phyloP scores from a whole-genome alignment of 2,113 vertebrate species.

The Serilophus lunatus region DNA sequence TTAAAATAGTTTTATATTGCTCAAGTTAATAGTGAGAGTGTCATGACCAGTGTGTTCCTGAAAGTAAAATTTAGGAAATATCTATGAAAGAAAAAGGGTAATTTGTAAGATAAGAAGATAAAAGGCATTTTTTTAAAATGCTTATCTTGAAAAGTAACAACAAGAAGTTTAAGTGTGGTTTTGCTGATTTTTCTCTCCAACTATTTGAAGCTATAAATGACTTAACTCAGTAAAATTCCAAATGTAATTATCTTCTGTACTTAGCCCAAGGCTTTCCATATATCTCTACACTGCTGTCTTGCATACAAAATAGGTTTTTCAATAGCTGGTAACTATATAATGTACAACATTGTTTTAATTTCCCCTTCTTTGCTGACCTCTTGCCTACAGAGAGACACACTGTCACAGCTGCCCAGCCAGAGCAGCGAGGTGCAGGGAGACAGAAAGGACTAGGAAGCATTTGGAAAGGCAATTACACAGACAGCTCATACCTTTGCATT shows the following conservation, averaged over 20 bases:
- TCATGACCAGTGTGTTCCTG: slow-evolving; percentile 45
- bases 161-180: slow-evolving; percentile 83
- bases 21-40: slow-evolving; percentile 18
- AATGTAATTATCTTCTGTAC: slow-evolving; percentile 99
- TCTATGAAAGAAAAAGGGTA: slow-evolving; percentile 63
- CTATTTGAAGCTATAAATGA: slow-evolving; percentile 99
- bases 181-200: slow-evolving; percentile 85
- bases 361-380: slow-evolving; percentile 75
- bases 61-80: slow-evolving; percentile 70
- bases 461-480: slow-evolving; percentile 60
- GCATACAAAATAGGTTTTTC: slow-evolving; percentile 96
- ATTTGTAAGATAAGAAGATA: slow-evolving; percentile 74
- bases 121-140: slow-evolving; percentile 63
- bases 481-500: slow-evolving; percentile 57
- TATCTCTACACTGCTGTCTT: slow-evolving; percentile 90
- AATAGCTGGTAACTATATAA: slow-evolving; percentile 91
- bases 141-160: slow-evolving; percentile 76
- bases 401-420: slow-evolving; percentile 45
- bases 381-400: slow-evolving; percentile 60
- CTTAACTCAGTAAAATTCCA: slow-evolving; percentile 99
- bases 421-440: slow-evolving; percentile 56
- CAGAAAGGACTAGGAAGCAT: slow-evolving; percentile 62
- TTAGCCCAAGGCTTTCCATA: slow-evolving; percentile 95
- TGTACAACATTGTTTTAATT: slow-evolving; percentile 90
- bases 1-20: slow-evolving; percentile 50